Conservation (phyloP, 2,113 vertebrate genomes). For the Corythornis madagascariensis region DNA sequence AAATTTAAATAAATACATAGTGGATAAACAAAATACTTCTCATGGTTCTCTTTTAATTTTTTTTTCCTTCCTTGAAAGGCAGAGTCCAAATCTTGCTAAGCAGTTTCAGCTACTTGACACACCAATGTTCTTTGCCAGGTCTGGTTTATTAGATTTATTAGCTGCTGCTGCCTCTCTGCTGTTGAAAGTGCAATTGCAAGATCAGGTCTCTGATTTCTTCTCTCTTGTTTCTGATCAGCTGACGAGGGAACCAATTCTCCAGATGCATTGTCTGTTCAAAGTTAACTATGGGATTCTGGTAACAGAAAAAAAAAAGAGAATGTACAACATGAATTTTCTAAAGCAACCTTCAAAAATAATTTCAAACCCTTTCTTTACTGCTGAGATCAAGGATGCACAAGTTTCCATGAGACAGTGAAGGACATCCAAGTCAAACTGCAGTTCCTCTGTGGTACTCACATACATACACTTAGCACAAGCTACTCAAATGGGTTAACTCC, state of each 20-base stretch:
- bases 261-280: conserved; percentile 90
- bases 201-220: conserved; percentile 92
- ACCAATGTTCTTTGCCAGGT: conserved; percentile 16
- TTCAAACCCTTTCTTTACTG: background rate
- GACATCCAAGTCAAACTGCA: background rate
- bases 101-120: conserved; percentile 40
- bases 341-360: background rate
- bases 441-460: background rate
- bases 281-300: conserved; percentile 91
- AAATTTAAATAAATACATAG: conserved; percentile 57
- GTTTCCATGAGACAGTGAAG: background rate
- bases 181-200: conserved; percentile 87
- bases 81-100: conserved; percentile 25
- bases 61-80: conserved; percentile 12
- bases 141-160: conserved; percentile 59
- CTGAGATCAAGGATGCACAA: background rate
- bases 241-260: conserved; percentile 90
- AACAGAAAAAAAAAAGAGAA: conserved; percentile 40
- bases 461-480: background rate
- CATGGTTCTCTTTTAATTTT: background rate
- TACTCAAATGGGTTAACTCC: background rate
- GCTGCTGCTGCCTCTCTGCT: conserved; percentile 78
- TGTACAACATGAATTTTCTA: background rate
- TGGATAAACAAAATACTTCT: conserved; percentile 43
- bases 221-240: conserved; percentile 89